Conservation (phyloP, 2,888 invertebrate species). For the Eupsilia transversa region DNA sequence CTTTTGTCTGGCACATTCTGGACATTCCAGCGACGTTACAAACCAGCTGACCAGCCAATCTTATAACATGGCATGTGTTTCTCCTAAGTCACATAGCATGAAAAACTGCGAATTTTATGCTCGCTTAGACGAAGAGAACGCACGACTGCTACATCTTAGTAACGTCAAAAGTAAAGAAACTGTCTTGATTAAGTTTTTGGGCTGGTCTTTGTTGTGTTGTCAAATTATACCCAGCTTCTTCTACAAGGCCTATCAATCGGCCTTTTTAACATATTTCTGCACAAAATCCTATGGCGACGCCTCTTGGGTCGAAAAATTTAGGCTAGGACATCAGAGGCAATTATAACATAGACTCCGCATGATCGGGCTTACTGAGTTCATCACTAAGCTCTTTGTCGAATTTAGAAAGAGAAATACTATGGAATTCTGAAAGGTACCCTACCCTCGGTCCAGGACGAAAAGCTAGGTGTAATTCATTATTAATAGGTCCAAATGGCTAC, state of each 20-base stretch:
- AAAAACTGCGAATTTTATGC: neutral
- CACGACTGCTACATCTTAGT: neutral
- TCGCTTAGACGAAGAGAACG: neutral
- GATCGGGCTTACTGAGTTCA: neutral
- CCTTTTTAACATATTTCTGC: neutral
- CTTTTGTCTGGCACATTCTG: neutral
- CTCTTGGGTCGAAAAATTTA: neutral
- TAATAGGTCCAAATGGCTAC: neutral
- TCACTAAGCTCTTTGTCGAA: neutral
- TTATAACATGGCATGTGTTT: neutral
- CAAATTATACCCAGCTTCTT: neutral
- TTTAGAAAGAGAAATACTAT: neutral
- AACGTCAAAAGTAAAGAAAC: neutral
- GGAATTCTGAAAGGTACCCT: neutral
- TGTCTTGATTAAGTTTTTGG: neutral
- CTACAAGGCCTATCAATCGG: neutral
- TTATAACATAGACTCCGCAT: neutral
- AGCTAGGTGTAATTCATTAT: neutral
- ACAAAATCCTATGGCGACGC: neutral
- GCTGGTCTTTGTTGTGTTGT: neutral
- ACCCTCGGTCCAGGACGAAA: neutral
- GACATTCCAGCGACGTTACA: neutral
- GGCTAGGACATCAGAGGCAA: neutral
- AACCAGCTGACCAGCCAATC: neutral
- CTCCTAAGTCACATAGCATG: neutral